Base-by-base conservation (phyloP, 2,797 vertebrate genomes). In the Ptychobarbus kaznakovi region DNA sequence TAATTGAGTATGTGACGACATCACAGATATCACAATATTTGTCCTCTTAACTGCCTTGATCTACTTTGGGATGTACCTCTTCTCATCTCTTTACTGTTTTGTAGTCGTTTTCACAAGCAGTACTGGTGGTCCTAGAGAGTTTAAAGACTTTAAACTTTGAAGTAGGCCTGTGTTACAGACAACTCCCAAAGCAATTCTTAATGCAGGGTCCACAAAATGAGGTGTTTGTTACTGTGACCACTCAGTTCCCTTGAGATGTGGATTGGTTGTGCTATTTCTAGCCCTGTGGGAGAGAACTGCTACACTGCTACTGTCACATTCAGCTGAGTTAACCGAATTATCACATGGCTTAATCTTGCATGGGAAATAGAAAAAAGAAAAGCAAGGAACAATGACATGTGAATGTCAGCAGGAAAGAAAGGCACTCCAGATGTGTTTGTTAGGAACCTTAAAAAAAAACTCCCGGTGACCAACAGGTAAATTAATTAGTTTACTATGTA, bases 401-500 rank as follows among this genome's bases (percentile, higher is more conserved):
- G 83, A 85, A 72, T 72, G 53, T 80, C 76, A 72, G 56, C 40
- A 22, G 68, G 51, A 79, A 85, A 72, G 20, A 63, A 61, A 49
- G 40, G 7, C 68, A 22, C 49, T 84, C 44, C 12, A 65, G 44
- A 77, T 58, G 35, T 81, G 49, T 70, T 86, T 83, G 74, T 80
- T 61, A 13, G 28, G 66, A 77, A 74, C 77, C 72, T 86, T 90
- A 93, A 84, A 75, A 51, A 77, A 91, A 86, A 86, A 88, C 88
- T 90, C 91, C 93, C 89, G 91, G 92, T 92, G 86, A 88, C 89
- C 91, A 91, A 87, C 92, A 93, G 91, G 90, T 94, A 92, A 91
- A 94, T 93, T 95, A 93, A 95, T 94, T 94, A 92, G 91, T 94
- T 94, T 94, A 93, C 90, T 90, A 79, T 88, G 89, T 93, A 91